Evolutionary conservation across 2,888 invertebrate genomes (phyloP).

Genomic region (Caenorhabditis sp.): DNA sequence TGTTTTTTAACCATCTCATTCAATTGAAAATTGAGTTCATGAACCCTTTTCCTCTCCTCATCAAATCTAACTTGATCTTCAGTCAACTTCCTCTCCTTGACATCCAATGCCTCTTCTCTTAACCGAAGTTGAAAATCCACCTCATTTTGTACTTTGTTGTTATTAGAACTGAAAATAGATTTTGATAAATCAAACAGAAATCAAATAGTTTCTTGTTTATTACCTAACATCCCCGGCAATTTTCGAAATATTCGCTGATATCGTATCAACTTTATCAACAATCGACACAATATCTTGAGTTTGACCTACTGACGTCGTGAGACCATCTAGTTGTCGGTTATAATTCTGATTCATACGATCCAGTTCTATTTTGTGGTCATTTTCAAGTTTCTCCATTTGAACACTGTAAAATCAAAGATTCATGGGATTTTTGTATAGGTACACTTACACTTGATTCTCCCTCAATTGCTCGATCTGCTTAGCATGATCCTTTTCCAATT

Average conservation of each 20-base stretch:
- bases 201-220: no score
- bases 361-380: constrained; percentile 45
- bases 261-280: constrained; percentile 46
- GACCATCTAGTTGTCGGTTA: constrained; percentile 45
- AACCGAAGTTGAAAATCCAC: constrained; percentile 28
- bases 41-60: constrained; percentile 56
- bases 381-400: constrained; percentile 36
- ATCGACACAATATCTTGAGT: constrained; percentile 36
- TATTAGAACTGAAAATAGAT: constrained; percentile 4
- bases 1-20: constrained; percentile 53
- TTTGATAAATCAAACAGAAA: background rate
- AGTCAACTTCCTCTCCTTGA: constrained; percentile 41
- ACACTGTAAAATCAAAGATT: constrained; percentile 19
- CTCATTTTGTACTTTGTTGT: constrained; percentile 27
- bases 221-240: constrained; percentile 41
- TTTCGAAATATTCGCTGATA: constrained; percentile 36
- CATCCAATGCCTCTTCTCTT: constrained; percentile 40
- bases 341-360: constrained; percentile 42
- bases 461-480: background rate
- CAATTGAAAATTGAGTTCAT: constrained; percentile 53
- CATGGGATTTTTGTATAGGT: background rate
- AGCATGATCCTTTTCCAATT: background rate
- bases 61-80: constrained; percentile 31
- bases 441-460: constrained; percentile 6
- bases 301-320: constrained; percentile 39